Evolutionary conservation across 2,113 vertebrate genomes (phyloP).

Genomic region (Connochaetes taurinus): DNA sequence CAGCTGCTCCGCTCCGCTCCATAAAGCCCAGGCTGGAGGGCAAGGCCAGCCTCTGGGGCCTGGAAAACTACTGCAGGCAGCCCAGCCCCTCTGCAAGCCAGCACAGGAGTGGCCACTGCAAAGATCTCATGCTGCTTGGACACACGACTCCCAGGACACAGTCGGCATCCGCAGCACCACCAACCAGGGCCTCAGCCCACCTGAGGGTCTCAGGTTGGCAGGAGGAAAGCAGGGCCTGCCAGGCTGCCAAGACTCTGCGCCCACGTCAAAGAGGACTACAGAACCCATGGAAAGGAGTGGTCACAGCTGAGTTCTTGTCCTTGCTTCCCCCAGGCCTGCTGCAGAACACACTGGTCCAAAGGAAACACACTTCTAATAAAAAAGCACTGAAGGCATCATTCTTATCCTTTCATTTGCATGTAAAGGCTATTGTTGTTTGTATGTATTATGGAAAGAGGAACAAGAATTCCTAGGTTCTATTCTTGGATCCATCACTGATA

Average conservation of each 20-base stretch:
- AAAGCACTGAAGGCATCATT: neutral
- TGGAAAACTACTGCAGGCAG: conserved; percentile 57
- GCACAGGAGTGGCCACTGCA: conserved; percentile 53
- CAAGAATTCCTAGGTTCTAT: conserved; percentile 46
- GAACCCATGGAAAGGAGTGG: neutral
- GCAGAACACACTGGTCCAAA: neutral
- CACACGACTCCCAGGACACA: neutral
- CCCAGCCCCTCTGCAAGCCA: conserved; percentile 30
- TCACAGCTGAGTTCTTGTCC: neutral
- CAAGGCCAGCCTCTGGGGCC: neutral
- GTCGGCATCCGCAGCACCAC: neutral
- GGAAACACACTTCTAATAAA: neutral
- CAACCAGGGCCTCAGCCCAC: neutral
- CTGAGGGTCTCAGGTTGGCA: neutral
- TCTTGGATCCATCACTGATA: conserved; percentile 21
- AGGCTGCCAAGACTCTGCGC: neutral
- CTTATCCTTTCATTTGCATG: neutral
- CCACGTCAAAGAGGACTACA: neutral
- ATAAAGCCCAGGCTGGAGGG: neutral
- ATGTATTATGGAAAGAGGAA: neutral
- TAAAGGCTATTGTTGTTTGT: neutral
- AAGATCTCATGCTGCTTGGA: neutral
- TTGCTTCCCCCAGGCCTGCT: neutral
- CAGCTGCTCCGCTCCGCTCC: conserved; percentile 20
- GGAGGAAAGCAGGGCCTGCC: neutral